Conservation (phyloP, 2,113 vertebrate genomes). For the Syngnathus floridae region DNA sequence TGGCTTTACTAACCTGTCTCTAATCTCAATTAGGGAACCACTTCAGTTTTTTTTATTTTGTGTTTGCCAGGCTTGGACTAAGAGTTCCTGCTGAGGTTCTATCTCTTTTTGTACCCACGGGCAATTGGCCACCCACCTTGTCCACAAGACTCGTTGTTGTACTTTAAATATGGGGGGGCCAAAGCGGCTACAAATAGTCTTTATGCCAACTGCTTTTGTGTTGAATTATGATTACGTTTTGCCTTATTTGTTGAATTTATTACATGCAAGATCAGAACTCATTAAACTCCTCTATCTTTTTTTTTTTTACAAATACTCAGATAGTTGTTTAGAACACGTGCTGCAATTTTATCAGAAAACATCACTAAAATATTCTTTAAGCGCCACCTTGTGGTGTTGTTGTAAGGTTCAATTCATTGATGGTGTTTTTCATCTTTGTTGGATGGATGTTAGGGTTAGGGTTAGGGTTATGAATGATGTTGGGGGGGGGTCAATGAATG, state of each 20-base stretch:
- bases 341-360: no score
- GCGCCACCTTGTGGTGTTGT: not conserved
- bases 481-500: not conserved
- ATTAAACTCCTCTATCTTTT: not conserved
- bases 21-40: not conserved
- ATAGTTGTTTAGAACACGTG: no score
- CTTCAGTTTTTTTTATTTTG: no score
- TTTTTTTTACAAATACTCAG: no score
- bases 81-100: not conserved
- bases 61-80: not conserved
- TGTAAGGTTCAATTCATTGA: not conserved
- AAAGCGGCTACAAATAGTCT: not conserved
- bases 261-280: not conserved
- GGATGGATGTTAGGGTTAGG: no score
- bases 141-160: conserved; percentile 6
- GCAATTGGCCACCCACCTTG: not conserved
- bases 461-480: no score
- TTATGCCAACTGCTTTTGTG: not conserved
- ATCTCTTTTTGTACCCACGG: not conserved
- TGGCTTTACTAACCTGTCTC: not conserved
- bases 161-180: conserved; percentile 6
- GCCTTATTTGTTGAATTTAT: not conserved
- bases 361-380: no score
- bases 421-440: not conserved
- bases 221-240: not conserved